Conservation (phyloP, 2,797 vertebrate genomes). For the Clarias platycephalus region DNA sequence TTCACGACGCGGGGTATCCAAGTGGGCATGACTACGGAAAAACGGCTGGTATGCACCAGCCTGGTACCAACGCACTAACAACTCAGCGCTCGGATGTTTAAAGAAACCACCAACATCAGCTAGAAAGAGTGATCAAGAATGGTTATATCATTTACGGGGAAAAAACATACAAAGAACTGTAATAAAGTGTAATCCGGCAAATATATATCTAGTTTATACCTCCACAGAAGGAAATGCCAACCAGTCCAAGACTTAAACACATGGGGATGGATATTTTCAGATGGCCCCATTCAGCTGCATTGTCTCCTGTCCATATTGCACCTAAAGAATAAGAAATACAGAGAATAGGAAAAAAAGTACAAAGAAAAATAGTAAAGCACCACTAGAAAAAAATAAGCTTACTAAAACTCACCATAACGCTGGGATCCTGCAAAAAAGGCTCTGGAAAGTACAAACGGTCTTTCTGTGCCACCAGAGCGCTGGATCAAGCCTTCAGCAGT, state of each 20-base stretch:
- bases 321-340: constrained; percentile 66
- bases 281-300: constrained; percentile 92
- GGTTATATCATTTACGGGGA: not conserved
- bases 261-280: constrained; percentile 90
- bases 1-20: constrained; percentile 89
- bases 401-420: constrained; percentile 80
- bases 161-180: not conserved
- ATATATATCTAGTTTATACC: constrained; percentile 71
- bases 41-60: constrained; percentile 90
- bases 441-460: constrained; percentile 87
- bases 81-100: constrained; percentile 82
- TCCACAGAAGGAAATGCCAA: constrained; percentile 89
- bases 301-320: constrained; percentile 93
- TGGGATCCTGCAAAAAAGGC: constrained; percentile 92
- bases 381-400: not conserved
- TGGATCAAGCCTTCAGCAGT: constrained; percentile 83
- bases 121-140: constrained; percentile 46
- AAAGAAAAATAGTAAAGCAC: not conserved
- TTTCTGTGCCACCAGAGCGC: constrained; percentile 83
- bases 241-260: constrained; percentile 87
- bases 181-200: not conserved
- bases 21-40: constrained; percentile 88
- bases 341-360: not conserved
- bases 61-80: constrained; percentile 95
- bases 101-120: constrained; percentile 93